Conservation (phyloP, 2,113 vertebrate genomes). For the Acanthisitta chloris region DNA sequence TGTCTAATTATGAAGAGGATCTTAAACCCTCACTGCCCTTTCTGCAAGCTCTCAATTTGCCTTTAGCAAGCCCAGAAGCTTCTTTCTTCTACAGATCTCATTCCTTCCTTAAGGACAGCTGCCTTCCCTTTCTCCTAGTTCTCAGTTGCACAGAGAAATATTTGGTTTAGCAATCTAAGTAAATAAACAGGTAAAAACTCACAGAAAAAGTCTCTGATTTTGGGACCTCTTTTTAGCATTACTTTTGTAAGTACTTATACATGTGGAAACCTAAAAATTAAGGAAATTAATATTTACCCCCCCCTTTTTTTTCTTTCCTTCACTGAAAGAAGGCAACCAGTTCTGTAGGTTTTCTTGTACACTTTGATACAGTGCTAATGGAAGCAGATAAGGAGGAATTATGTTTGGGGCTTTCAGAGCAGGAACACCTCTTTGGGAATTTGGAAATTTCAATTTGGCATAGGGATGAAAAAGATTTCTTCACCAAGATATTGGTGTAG, state of each 20-base stretch:
- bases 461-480: neutral
- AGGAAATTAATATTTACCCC: fast-evolving
- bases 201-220: neutral
- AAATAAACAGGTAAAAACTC: neutral
- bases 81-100: neutral
- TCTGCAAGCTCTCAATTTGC: neutral
- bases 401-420: neutral
- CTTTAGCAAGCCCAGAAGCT: neutral
- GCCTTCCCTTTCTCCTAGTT: neutral
- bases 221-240: neutral
- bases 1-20: neutral
- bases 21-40: neutral
- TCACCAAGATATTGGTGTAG: neutral
- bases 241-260: neutral
- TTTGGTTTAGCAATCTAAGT: neutral
- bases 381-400: neutral
- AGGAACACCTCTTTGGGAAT: neutral
- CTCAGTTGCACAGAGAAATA: neutral
- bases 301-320: fast-evolving
- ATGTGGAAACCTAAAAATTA: neutral
- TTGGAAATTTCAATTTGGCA: neutral
- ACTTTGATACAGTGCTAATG: neutral
- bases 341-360: neutral
- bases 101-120: neutral
- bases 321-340: neutral